A percentile compares a stretch with the other conserved stretches of the same genome.
These are phyloP conservation scores for Epinephelus awoara DNA, from an alignment of 2,797 vertebrate species.

Conservation along the genomic window DNA sequence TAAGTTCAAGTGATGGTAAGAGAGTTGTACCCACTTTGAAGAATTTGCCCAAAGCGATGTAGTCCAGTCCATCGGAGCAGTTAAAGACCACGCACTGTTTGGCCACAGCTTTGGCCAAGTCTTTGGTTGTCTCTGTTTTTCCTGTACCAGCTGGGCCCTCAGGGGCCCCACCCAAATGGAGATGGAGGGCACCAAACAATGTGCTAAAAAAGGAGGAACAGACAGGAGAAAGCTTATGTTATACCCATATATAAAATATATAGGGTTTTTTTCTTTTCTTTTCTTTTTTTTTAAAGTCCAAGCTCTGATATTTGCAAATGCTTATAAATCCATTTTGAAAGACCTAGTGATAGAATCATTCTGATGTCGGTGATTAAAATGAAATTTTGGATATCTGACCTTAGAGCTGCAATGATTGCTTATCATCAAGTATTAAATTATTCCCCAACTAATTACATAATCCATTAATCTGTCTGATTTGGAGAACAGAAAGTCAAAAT, in stretches of 20 bases:
- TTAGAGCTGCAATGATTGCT: too few species aligned
- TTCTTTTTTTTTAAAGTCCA: too few species aligned
- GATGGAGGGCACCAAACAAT: slow-evolving; percentile 91
- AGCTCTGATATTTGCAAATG: too few species aligned
- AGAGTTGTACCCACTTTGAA: slow-evolving; percentile 88
- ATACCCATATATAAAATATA: not conserved
- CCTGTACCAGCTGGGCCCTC: slow-evolving; percentile 95
- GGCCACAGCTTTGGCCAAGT: slow-evolving; percentile 95
- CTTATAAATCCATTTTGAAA: too few species aligned
- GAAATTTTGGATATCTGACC: too few species aligned
- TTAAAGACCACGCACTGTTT: slow-evolving; percentile 97
- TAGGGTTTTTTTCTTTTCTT: too few species aligned
- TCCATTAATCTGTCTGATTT: too few species aligned
- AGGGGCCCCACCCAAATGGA: slow-evolving; percentile 93
- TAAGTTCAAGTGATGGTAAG: not conserved
- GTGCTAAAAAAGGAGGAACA: slow-evolving; percentile 82
- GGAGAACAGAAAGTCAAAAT: too few species aligned
- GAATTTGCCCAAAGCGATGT: slow-evolving; percentile 93
- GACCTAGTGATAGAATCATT: too few species aligned
- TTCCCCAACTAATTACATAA: too few species aligned
- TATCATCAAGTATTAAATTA: too few species aligned
- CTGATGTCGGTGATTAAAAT: too few species aligned
- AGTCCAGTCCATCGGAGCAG: slow-evolving; percentile 95
- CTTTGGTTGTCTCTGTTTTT: slow-evolving; percentile 95
- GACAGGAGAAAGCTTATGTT: not conserved